Evolutionary conservation across 2,888 invertebrate genomes (phyloP), one percentile per base, ranked within the genome.

Genomic region (Stratiomys singularior): DNA sequence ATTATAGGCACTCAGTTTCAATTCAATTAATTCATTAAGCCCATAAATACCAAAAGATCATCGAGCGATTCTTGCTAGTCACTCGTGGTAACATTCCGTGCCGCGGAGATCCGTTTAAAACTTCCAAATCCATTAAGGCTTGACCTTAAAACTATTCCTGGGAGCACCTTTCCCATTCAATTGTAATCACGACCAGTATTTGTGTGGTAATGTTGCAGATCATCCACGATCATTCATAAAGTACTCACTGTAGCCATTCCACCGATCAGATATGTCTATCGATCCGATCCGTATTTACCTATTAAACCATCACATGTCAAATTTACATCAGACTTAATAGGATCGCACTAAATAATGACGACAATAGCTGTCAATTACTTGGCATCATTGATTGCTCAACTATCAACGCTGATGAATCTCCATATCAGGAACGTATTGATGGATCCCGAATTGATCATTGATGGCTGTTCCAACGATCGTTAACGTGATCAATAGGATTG

Each of bases 221-320:
- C 18, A 52, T 52, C 52, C 52, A 18, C 52, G 18, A 52, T n/a
- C 52, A 52, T 18, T 52, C n/a, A 18, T 52, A 52, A n/a, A 52
- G 15, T 52, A 18, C 52, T 52, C 52, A 52, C 52, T 52, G 15
- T 52, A 18, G 4, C 52, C 15, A 9, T 37, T 9, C 37, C 37
- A 37, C 4, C n/a, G 7, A 52, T 52, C 52, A 52, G 52, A 52
- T 37, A 37, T 52, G 52, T 18, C 18, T 13, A 18, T n/a, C 52
- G 7, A 52, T 9, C 37, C 37, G 15, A 52, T 52, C 4, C 52
- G 15, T 76, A 76, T 60, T 63, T 64, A 58, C 30, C 64, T 76
- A 76, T 64, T 63, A 76, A 76, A 76, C 63, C 30, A 64, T 76
- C 76, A 64, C 4, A 23, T 76, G 76, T 63, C 64, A 64, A 76